Conservation (phyloP, 2,888 invertebrate species). For the Rhabditophanes sp. region DNA sequence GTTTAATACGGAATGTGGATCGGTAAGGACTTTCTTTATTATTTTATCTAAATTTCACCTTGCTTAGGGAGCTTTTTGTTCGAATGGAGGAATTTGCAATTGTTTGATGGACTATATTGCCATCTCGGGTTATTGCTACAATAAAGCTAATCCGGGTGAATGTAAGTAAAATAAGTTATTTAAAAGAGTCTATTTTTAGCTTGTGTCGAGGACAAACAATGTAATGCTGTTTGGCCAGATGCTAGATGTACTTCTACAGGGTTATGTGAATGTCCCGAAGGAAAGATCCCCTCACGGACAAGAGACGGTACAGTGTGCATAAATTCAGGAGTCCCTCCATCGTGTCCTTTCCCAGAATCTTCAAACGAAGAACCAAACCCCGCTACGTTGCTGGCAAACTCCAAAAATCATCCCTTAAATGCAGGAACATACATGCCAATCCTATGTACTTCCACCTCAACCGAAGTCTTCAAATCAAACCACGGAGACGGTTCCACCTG, state of each 20-base stretch:
- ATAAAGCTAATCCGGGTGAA: background rate
- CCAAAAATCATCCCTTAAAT: constrained; percentile 27
- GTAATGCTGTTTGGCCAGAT: constrained; percentile 39
- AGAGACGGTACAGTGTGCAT: constrained; percentile 36
- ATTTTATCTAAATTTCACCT: background rate
- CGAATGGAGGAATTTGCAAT: constrained; percentile 29
- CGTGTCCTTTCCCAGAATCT: constrained; percentile 34
- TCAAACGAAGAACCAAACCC: constrained; percentile 23
- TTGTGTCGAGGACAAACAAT: constrained; percentile 35
- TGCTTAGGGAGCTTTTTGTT: background rate
- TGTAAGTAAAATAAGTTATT: background rate
- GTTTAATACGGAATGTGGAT: constrained; percentile 35
- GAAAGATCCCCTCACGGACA: constrained; percentile 19
- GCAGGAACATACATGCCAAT: constrained; percentile 36
- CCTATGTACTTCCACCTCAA: constrained; percentile 27
- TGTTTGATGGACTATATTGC: constrained; percentile 36
- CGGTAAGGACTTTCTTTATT: background rate
- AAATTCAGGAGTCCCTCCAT: constrained; percentile 23
- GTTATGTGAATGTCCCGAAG: constrained; percentile 34
- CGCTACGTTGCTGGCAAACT: constrained; percentile 35
- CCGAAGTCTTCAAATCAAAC: constrained; percentile 25
- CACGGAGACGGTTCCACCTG: constrained; percentile 32
- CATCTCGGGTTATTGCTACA: constrained; percentile 31
- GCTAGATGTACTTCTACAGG: constrained; percentile 25
- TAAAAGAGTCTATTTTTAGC: constrained; percentile 1